These are phyloP conservation scores for Agrotis ipsilon DNA, from an alignment of 2,888 invertebrate genomes.

Conservation along the genomic window DNA sequence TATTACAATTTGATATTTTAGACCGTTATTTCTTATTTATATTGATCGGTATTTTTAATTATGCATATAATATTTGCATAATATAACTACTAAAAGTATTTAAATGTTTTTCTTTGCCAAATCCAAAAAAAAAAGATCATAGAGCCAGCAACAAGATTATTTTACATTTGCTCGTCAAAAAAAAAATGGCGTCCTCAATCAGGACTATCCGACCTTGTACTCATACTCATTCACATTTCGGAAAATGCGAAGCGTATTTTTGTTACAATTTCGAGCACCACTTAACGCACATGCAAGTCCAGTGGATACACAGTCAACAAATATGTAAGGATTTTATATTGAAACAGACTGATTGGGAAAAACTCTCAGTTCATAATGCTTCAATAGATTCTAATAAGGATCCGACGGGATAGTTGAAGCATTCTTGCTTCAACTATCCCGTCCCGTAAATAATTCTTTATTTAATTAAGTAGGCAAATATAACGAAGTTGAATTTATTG, in stretches of 20 bases:
- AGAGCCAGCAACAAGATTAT: background rate
- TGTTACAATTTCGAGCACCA: conserved; percentile 23
- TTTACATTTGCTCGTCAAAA: background rate
- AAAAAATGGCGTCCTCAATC: conserved; percentile 13
- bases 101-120: background rate
- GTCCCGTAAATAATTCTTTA: too few species aligned
- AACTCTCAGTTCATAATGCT: too few species aligned
- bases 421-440: too few species aligned
- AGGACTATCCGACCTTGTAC: background rate
- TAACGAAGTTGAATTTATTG: too few species aligned
- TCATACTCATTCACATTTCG: conserved; percentile 10
- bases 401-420: too few species aligned
- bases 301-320: background rate
- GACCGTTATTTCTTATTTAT: background rate
- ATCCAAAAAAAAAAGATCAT: background rate
- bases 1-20: conserved; percentile 19
- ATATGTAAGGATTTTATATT: background rate
- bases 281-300: conserved; percentile 21
- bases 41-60: conserved; percentile 10
- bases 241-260: conserved; percentile 36
- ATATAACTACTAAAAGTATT: background rate
- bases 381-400: too few species aligned
- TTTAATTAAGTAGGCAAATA: too few species aligned
- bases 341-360: background rate
- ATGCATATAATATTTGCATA: background rate